Evolutionary conservation across 2,113 vertebrate genomes (phyloP).

Genomic region (Tricholaema leucomelas): DNA sequence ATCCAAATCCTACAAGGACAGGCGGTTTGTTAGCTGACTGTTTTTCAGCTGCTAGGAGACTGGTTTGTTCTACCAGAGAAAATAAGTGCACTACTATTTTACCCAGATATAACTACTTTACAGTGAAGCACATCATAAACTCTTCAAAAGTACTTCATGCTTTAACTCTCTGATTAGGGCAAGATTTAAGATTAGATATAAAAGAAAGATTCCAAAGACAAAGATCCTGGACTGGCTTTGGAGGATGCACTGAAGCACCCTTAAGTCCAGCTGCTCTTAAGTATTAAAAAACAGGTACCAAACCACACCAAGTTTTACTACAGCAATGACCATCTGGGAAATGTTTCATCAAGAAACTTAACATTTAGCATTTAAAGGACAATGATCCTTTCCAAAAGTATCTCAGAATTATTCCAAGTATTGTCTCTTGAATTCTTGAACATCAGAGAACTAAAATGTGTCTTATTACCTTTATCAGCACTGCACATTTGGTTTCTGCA

Average conservation of each 20-base stretch:
- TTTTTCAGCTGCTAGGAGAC: not conserved
- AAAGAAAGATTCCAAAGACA: not conserved
- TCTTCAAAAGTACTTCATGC: not conserved
- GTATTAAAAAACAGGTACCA: not conserved
- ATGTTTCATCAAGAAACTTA: not conserved
- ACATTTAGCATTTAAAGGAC: not conserved
- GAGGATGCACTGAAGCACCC: not conserved
- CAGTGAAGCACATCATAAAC: not conserved
- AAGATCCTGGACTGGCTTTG: not conserved
- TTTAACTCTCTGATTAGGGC: not conserved
- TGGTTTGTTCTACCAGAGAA: not conserved
- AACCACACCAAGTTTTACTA: not conserved
- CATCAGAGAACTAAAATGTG: not conserved
- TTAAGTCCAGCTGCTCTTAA: not conserved
- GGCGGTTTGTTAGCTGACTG: not conserved
- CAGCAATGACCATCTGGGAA: not conserved
- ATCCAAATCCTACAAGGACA: constrained; percentile 88
- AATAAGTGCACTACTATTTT: not conserved
- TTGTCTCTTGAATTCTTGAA: not conserved
- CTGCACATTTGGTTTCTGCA: not conserved
- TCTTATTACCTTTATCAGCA: not conserved
- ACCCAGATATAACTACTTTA: not conserved
- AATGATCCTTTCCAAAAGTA: not conserved
- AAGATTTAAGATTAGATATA: not conserved
- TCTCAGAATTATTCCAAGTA: not conserved